Evolutionary conservation across 2,113 vertebrate genomes (phyloP).

Genomic region (Clarias macrocephalus): DNA sequence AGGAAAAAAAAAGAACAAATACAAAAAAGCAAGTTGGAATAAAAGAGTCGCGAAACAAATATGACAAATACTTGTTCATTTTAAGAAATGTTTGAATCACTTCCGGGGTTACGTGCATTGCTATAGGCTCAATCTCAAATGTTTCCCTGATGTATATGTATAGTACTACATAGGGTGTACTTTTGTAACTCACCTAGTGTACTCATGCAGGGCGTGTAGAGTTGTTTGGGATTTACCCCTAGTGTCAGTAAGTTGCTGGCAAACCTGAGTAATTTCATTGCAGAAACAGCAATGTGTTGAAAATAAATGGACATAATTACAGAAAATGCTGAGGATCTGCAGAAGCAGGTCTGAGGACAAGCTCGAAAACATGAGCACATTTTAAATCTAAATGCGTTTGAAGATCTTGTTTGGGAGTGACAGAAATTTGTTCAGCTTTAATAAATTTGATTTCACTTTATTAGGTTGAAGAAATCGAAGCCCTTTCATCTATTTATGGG

Average conservation of each 20-base stretch:
- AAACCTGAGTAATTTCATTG: neutral
- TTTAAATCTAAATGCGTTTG: neutral
- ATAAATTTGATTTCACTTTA: slow-evolving; percentile 13
- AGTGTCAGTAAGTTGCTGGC: too few relatives aligned
- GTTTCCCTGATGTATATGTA: too few relatives aligned
- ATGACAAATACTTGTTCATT: neutral
- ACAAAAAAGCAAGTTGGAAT: neutral
- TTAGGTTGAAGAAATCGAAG: slow-evolving; percentile 95
- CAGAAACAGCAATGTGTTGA: neutral
- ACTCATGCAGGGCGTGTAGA: neutral
- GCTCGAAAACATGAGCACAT: neutral
- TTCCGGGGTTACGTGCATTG: neutral
- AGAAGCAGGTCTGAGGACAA: slow-evolving; percentile 65
- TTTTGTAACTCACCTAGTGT: neutral
- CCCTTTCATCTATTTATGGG: slow-evolving; percentile 92
- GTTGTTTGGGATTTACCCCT: neutral
- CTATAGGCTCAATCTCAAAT: neutral
- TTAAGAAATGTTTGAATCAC: neutral
- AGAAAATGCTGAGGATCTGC: slow-evolving; percentile 67
- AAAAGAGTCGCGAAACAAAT: neutral
- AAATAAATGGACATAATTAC: slow-evolving; percentile 37
- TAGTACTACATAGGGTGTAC: neutral
- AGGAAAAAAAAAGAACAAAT: neutral
- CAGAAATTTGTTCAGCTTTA: neutral
- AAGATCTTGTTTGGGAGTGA: neutral